These are phyloP conservation scores for Scaptomyza parva DNA, from an alignment of 2,888 invertebrate genomes.

Conservation along the genomic window DNA sequence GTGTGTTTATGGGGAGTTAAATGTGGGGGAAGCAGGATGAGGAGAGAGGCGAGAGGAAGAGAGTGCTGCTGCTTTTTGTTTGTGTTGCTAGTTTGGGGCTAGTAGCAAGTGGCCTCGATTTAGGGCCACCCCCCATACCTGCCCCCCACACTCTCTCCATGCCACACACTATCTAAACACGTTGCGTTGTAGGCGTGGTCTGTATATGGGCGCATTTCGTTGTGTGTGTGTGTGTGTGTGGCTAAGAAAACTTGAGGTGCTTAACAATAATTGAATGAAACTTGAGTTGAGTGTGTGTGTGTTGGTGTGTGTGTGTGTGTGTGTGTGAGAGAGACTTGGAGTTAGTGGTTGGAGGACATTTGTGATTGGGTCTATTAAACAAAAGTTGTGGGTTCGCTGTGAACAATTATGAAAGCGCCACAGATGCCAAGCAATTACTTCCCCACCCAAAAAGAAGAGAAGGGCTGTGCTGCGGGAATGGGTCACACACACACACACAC, in stretches of 20 bases:
- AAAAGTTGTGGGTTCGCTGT: constrained; percentile 59
- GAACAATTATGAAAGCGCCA: constrained; percentile 55
- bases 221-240: too few species aligned
- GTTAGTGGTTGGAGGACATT: constrained; percentile 17
- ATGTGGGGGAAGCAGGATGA: too few species aligned
- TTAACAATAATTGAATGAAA: constrained; percentile 79
- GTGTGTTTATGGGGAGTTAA: neutral
- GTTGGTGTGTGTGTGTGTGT: constrained; percentile 18
- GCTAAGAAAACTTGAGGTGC: constrained; percentile 77
- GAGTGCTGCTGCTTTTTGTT: constrained; percentile 19
- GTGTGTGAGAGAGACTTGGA: neutral
- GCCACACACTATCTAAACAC: neutral
- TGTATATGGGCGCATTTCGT: constrained; percentile 52
- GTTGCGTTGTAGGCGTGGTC: constrained; percentile 23
- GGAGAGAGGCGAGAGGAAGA: neutral
- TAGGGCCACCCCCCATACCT: neutral
- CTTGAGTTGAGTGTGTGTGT: constrained; percentile 68
- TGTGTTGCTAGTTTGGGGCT: constrained; percentile 21
- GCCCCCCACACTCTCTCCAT: neutral
- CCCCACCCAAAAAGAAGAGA: neutral
- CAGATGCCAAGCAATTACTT: constrained; percentile 32
- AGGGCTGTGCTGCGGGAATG: neutral
- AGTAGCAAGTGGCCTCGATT: constrained; percentile 62
- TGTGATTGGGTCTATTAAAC: constrained; percentile 73
- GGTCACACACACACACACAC: too few species aligned